Evolutionary conservation across 2,888 invertebrate species (phyloP), one percentile per base, ranked within the genome.

Genomic region (Eutolmus rufibarbis): DNA sequence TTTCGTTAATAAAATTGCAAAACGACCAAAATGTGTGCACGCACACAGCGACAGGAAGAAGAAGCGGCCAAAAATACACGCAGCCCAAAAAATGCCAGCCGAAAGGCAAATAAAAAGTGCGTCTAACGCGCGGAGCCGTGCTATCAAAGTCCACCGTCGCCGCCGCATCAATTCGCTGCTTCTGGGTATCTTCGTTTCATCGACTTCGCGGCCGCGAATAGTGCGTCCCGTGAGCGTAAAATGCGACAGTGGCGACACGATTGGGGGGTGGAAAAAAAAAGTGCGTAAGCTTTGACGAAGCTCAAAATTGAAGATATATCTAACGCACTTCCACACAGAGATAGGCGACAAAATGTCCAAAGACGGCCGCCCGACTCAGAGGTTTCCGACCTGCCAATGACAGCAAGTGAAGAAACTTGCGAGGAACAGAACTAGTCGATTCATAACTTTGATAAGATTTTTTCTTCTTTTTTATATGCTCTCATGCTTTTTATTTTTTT

Each of bases 1-100:
- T 86, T 88, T 87, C 86, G 86, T 74, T 85, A 46, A 74, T 43
- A 56, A 46, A 77, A 77, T 86, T 86, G 86, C 85, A 85, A 85
- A 77, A 77, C 76, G 76, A 34, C 76, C n/a, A 76, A 76, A 76
- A 76, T 40, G 16, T 40, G 16, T n/a, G 8, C 76, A 76, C 76
- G n/a, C 34, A 76, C 34, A 40, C 76, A 76, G 34, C 8, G 37
- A 23, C 66, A 7, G 57, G 5, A n/a, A n/a, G 43, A 46, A 46
- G 43, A 46, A 46, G 14, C 23, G 1, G 34, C 76, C 76, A 76
- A 76, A 76, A 76, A 76, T 76, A 76, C 76, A 76, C 76, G n/a
- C 14, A 31, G 12, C 34, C 76, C 2, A 14, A 79, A 46, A 76
- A 37, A 76, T 76, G 40, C 28, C 3, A 51, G 51, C 51, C n/a